Conservation (phyloP, 2,888 invertebrate genomes). For the Drosophila tanythrix region DNA sequence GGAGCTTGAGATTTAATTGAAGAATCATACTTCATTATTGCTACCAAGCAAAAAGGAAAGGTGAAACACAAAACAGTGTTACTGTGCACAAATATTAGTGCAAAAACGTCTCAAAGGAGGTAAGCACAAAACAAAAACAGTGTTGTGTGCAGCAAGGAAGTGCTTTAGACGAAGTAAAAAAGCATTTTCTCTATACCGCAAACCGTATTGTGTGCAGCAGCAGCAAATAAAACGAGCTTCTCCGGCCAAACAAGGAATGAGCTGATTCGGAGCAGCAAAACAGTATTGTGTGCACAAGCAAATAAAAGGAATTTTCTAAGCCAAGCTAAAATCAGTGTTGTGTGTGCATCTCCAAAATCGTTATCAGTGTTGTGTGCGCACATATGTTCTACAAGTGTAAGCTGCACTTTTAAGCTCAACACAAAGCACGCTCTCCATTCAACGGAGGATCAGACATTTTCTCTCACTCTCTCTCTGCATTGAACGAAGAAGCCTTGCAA, state of each 20-base stretch:
- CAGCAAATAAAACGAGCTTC: background rate
- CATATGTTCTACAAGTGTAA: background rate
- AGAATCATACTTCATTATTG: background rate
- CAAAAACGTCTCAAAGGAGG: background rate
- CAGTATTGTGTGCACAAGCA: constrained; percentile 13
- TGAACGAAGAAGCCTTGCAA: constrained; percentile 2
- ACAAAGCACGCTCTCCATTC: background rate
- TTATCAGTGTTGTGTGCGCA: background rate
- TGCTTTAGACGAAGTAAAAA: background rate
- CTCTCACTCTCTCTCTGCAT: background rate
- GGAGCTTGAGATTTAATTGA: background rate
- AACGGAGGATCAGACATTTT: background rate
- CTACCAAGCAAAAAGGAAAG: background rate
- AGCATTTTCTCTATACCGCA: background rate
- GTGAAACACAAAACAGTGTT: background rate
- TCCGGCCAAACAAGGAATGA: background rate
- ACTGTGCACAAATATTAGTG: constrained; percentile 1
- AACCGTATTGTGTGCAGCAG: constrained; percentile 16
- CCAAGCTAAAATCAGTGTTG: background rate
- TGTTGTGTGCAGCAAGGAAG: constrained; percentile 5
- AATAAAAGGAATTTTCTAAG: background rate
- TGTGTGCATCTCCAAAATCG: background rate
- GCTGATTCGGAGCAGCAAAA: background rate
- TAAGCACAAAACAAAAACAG: background rate
- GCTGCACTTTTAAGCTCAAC: background rate